phyloP scores from a whole-genome alignment of 2,888 invertebrate species.

The Microplitis deprimator region DNA sequence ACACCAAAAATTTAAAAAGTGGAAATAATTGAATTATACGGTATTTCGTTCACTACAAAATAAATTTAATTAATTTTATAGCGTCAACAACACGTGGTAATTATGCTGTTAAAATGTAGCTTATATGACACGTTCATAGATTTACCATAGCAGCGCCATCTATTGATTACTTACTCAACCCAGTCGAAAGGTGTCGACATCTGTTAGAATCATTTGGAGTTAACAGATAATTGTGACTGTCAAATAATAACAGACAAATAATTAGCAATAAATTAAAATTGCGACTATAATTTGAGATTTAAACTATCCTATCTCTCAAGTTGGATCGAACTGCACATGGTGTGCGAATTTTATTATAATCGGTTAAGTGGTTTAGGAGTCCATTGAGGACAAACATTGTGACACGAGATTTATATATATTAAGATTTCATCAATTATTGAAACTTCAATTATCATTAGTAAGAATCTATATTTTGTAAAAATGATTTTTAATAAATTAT shows the following conservation, averaged over 20 bases:
- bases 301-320: constrained; percentile 5
- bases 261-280: constrained; percentile 15
- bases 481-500: no score
- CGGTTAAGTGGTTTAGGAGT: no score
- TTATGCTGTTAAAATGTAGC: constrained; percentile 74
- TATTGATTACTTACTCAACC: constrained; percentile 26
- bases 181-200: constrained; percentile 77
- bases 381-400: no score
- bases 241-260: constrained; percentile 20
- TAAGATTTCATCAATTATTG: no score
- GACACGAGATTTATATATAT: no score
- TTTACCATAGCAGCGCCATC: constrained; percentile 26
- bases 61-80: constrained; percentile 15
- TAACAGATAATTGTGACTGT: constrained; percentile 88
- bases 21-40: constrained; percentile 15
- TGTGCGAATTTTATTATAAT: no score
- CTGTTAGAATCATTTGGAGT: constrained; percentile 97
- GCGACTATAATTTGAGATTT: constrained; percentile 17
- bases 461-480: no score
- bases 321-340: background rate
- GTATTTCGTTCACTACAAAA: constrained; percentile 13
- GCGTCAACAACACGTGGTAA: constrained; percentile 28
- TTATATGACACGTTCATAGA: constrained; percentile 15
- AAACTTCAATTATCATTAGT: no score
- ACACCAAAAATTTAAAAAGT: constrained; percentile 21